A percentile compares a stretch with the other conserved stretches of the same genome.
phyloP scores from a whole-genome alignment of 2,888 invertebrate species.

The Hyalella azteca region DNA sequence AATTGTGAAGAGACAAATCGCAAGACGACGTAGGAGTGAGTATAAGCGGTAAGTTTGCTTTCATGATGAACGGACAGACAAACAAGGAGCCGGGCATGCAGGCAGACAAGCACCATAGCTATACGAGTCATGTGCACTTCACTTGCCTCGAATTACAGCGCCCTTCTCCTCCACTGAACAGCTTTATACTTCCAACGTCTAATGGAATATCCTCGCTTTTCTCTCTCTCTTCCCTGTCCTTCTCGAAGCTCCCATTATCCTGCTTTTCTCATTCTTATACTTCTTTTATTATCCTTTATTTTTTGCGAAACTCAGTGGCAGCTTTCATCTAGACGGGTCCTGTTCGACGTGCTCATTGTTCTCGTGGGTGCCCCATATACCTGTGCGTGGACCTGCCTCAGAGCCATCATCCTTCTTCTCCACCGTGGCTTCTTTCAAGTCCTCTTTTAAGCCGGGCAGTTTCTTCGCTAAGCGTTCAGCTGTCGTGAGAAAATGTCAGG shows the following conservation, averaged over 20 bases:
- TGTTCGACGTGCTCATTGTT: too few relatives aligned
- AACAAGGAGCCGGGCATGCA: too few relatives aligned
- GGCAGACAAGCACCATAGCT: too few relatives aligned
- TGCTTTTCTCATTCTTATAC: background rate
- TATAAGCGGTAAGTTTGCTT: too few relatives aligned
- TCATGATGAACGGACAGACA: too few relatives aligned
- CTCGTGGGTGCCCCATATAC: too few relatives aligned
- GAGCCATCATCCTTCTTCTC: background rate
- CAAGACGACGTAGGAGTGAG: too few relatives aligned
- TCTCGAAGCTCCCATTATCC: constrained; percentile 7
- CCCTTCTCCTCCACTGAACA: constrained; percentile 19
- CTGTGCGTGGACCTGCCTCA: background rate
- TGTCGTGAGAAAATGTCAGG: constrained; percentile 33
- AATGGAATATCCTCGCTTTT: background rate
- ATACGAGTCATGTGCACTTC: too few relatives aligned
- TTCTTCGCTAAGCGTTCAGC: background rate
- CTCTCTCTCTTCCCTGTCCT: background rate
- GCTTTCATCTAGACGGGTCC: too few relatives aligned
- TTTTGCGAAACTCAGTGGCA: too few relatives aligned
- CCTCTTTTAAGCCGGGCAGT: constrained; percentile 4
- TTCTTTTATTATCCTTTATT: too few relatives aligned
- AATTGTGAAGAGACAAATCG: too few relatives aligned
- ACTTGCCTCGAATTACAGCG: background rate
- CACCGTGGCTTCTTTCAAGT: background rate
- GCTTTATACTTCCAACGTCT: constrained; percentile 1